Evolutionary conservation across 2,113 vertebrate species (phyloP), one percentile per base, ranked within the genome.

Genomic region (Sardina pilchardus): DNA sequence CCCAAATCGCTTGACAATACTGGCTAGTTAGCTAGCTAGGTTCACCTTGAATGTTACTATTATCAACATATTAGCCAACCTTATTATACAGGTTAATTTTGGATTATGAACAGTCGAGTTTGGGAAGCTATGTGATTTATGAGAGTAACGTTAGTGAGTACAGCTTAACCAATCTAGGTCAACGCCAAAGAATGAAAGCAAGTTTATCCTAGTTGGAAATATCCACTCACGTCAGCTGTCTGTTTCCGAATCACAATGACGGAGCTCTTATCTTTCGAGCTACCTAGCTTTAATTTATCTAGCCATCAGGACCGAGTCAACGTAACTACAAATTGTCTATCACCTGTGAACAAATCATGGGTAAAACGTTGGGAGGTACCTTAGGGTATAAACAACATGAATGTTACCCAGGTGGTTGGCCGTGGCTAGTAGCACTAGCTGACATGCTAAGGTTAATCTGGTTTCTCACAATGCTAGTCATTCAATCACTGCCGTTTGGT

Each of bases 1-100:
- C 44, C 59, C 48, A 67, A 43, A 45, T 82, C 83, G 78, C 19
- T 67, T 82, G 85, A 39, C 84, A 86, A 75, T 30, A 45, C 50
- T 34, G 24, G 83, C 87, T 86, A 85, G 82, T 44, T 59, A 39
- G 48, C 47, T 71, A 71, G 63, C 71, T 78, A 36, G 26, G 30
- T 36, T 78, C 71, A 78, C 71, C 71, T 78, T 78, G 71, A 78
- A 12, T 78, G 63, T 26, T 42, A 42, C 12, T 78, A 14, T 4
- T 78, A 78, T 16, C 21, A 21, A 21, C 6, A 59, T 21, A 59
- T 59, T 19, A 78, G 30, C 30, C 16, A 34, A 78, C 12, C 26
- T 4, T 16, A 78, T 78, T 78, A 6, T 78, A 39, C 34, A 78
- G 4, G 71, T 16, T 78, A 34, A 39, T 78, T 71, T 78, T 36